Base-by-base conservation (phyloP, 2,888 invertebrate species). In the Drosophila planitibia region DNA sequence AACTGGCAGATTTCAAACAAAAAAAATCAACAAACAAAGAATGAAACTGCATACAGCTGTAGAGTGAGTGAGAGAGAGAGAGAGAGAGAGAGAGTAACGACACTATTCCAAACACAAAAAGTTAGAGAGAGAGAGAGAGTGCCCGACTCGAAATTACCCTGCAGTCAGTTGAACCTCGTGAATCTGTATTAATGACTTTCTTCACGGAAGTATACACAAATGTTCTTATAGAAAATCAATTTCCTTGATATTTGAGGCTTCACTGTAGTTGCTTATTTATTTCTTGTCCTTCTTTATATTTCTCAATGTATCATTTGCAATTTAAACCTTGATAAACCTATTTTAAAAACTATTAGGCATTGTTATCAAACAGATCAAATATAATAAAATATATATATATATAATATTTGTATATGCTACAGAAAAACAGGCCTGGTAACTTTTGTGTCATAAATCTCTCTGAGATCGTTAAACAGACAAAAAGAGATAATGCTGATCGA, bases 1-100 rank as follows among this genome's bases (percentile, higher is more conserved):
- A 82, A 77, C 71, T 75, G 80, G 67, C 80, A 74, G 85, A 80
- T 84, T 78, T 79, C 49, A 59, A 80, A 73, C 72, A 75, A 72
- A 75, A 84, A 84, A 84, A 70, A 81, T 9, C 47, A 70, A 79
- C 70, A 83, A 87, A 76, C 83, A 79, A 79, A 51, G 19, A 51
- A 51, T 51, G 22, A 47, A 47, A 25, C 47, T 51, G 19, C 51
- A 19, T 10, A 9, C 28, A 28, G 28, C 47, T 51, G 51, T 28
- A 19, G 28, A 51, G 16, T 19, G 10, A 28, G 10, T n/a, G 5
- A 28, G 4, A 10, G 19, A 51, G 28, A 16, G 16, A 28, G 14
- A 6, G 6, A 22, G 44, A 4, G 0, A 10, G 5, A 19, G 28
- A 28, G 28, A 51, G 49, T 22, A 22, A n/a, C 37, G 2, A 37